Percentiles rank a stretch among this genome's conserved stretches.
These are phyloP conservation scores for Paramormyrops kingsleyae DNA, from an alignment of 2,113 vertebrate species.

Conservation along the genomic window DNA sequence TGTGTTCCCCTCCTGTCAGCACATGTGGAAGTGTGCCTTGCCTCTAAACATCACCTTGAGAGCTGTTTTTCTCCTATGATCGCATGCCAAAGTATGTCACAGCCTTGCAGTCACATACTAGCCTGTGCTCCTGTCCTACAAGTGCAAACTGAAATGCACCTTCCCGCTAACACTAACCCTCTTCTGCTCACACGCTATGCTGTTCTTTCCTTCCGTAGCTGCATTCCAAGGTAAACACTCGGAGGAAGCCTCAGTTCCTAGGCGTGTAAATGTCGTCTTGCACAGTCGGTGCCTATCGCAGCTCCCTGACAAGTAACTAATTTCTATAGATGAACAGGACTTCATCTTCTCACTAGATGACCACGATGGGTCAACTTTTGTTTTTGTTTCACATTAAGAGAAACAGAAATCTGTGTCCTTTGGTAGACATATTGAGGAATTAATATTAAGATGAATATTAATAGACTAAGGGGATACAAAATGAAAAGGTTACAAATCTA, in stretches of 20 bases:
- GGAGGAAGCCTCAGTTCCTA: constrained; percentile 43
- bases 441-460: constrained; percentile 26
- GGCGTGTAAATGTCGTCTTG: constrained; percentile 35
- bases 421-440: constrained; percentile 14
- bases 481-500: background rate
- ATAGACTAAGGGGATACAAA: background rate
- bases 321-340: constrained; percentile 50
- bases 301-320: constrained; percentile 43
- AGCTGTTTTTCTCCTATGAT: background rate
- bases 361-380: constrained; percentile 38
- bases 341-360: constrained; percentile 27
- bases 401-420: constrained; percentile 37
- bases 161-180: background rate
- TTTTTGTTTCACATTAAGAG: constrained; percentile 27
- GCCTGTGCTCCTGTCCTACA: background rate
- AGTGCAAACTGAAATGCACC: background rate
- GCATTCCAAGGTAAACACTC: constrained; percentile 40
- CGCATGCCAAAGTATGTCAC: background rate
- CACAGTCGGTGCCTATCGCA: constrained; percentile 52
- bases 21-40: background rate
- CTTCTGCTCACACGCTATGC: background rate
- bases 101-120: background rate
- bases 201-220: constrained; percentile 2
- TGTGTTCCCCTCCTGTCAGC: background rate
- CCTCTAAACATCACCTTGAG: background rate